Evolutionary conservation across 1,140 invertebrate genomes (phyloP).

Genomic region (Bathynomus jamesi): DNA sequence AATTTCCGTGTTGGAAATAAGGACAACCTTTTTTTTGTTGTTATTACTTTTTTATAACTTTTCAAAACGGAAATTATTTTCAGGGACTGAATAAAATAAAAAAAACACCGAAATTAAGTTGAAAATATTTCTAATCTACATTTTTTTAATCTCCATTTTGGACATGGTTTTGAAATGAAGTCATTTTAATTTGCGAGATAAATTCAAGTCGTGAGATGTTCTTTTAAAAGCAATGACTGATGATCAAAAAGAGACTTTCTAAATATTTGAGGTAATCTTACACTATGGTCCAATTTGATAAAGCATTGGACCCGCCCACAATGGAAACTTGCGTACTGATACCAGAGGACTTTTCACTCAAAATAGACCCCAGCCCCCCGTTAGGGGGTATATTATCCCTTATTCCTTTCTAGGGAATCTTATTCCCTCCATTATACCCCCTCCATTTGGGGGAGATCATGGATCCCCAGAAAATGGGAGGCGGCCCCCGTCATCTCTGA

Average conservation of each 20-base stretch:
- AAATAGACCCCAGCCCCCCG: neutral
- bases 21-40: too few relatives aligned
- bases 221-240: too few relatives aligned
- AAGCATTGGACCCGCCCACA: neutral
- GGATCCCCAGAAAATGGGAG: neutral
- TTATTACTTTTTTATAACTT: too few relatives aligned
- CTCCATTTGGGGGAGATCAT: neutral
- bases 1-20: too few relatives aligned
- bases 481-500: neutral
- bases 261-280: neutral
- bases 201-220: too few relatives aligned
- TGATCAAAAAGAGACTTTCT: neutral
- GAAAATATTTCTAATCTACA: too few relatives aligned
- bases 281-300: neutral
- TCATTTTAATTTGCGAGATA: neutral
- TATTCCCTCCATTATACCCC: neutral
- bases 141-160: too few relatives aligned
- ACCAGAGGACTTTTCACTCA: neutral
- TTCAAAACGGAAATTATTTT: too few relatives aligned
- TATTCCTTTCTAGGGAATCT: neutral
- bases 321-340: neutral
- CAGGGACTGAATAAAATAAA: neutral
- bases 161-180: neutral
- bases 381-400: neutral
- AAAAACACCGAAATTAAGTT: neutral